Evolutionary conservation across 2,888 invertebrate species (phyloP), one percentile per base, ranked within the genome.

Genomic region (Nesidiocoris tenuis): DNA sequence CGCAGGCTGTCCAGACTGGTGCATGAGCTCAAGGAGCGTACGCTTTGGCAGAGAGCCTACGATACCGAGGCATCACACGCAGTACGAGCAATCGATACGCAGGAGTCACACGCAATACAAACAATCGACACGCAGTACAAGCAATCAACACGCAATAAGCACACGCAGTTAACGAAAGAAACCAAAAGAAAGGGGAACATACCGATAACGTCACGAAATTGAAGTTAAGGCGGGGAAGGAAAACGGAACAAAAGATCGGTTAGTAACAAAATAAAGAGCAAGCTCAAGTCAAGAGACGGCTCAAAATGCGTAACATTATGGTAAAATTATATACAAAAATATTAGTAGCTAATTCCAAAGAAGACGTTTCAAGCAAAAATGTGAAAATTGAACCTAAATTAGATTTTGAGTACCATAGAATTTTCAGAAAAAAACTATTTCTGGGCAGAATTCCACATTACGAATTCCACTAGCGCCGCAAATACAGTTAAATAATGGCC

Each of bases 1-100:
- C 84, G 84, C n/a, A 85, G 81, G 2, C 85, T 85, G 76, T 85
- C 85, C 75, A 85, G 83, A 65, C 84, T 84, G 57, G 85, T 85
- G 23, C 84, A 85, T 12, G 85, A 84, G 9, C 85, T 84, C 18
- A 85, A 80, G 59, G 85, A 85, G 78, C 84, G 83, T 78, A 84
- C 80, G 81, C 85, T 85, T 79, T 84, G 84, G 80, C 84, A 85
- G 65, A 84, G 79, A 83, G 84, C 84, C 84, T 85, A 81, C 74
- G 23, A 76, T 72, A 70, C 39, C 9, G n/a, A n/a, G n/a, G n/a
- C n/a, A n/a, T n/a, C n/a, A 54, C n/a, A n/a, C n/a, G n/a, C n/a
- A n/a, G n/a, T n/a, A n/a, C n/a, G n/a, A n/a, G n/a, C n/a, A n/a
- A n/a, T n/a, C n/a, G n/a, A n/a, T n/a, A n/a, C n/a, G n/a, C n/a